Conservation (phyloP, 2,113 vertebrate genomes). For the Garra rufa region DNA sequence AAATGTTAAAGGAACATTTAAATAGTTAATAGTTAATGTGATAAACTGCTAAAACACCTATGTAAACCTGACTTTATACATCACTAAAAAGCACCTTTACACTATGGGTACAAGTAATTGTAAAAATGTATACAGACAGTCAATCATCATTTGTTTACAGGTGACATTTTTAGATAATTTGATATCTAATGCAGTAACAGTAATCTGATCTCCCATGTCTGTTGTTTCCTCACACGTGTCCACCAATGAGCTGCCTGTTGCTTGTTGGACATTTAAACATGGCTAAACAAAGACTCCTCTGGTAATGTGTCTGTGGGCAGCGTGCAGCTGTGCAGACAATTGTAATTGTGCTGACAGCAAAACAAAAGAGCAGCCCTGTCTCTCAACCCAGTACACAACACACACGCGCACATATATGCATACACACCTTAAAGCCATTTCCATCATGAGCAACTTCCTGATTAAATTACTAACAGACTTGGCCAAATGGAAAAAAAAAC, state of each 20-base stretch:
- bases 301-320: neutral
- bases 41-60: too few relatives aligned
- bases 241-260: conserved; percentile 41
- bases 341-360: conserved; percentile 68
- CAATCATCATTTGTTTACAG: neutral
- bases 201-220: neutral
- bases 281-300: conserved; percentile 37
- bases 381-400: conserved; percentile 13
- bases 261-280: conserved; percentile 34
- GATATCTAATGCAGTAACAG: neutral
- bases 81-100: neutral
- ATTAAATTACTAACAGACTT: neutral
- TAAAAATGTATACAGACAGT: neutral
- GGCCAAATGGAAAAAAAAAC: neutral
- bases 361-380: conserved; percentile 56
- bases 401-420: conserved; percentile 4
- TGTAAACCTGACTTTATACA: neutral
- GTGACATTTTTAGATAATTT: neutral
- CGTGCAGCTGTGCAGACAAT: conserved; percentile 62
- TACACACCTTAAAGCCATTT: conserved; percentile 36
- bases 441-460: conserved; percentile 27
- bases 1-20: too few relatives aligned
- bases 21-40: too few relatives aligned
- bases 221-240: conserved; percentile 18
- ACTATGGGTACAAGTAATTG: neutral